These are phyloP conservation scores for Solenopsis invicta DNA, from an alignment of 1,140 invertebrate species.

Conservation along the genomic window DNA sequence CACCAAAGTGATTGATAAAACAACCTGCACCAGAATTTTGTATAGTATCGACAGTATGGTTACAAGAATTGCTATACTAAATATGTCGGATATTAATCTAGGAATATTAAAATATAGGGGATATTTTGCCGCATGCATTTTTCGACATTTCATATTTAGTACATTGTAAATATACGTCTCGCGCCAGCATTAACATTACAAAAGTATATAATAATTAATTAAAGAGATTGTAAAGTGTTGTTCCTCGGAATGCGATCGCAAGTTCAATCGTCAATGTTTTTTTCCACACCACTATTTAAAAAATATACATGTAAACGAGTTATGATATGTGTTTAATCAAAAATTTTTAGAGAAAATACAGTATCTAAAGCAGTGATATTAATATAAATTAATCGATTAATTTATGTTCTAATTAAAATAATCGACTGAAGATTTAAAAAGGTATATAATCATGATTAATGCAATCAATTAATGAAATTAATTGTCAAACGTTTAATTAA, in stretches of 20 bases:
- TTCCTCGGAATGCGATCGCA: not conserved
- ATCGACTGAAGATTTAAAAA: too few species aligned
- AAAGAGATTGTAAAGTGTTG: not conserved
- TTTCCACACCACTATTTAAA: too few species aligned
- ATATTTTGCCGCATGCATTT: not conserved
- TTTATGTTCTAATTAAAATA: too few species aligned
- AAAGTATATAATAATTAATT: not conserved
- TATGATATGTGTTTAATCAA: too few species aligned
- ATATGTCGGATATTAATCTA: conserved; percentile 18
- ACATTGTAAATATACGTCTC: not conserved
- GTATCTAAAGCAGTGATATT: too few species aligned
- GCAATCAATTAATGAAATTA: too few species aligned
- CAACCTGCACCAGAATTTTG: not conserved
- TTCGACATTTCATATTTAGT: conserved; percentile 16
- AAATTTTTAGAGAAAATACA: too few species aligned
- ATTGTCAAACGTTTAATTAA: too few species aligned
- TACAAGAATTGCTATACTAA: not conserved
- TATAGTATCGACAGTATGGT: not conserved
- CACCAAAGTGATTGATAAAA: not conserved
- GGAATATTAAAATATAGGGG: not conserved
- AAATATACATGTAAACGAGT: too few species aligned
- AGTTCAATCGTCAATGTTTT: not conserved
- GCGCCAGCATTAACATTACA: not conserved
- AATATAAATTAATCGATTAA: too few species aligned
- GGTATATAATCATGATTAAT: too few species aligned